Evolutionary conservation across 1,140 invertebrate species (phyloP), one percentile per base, ranked within the genome.

Genomic region (Aphis craccivora): DNA sequence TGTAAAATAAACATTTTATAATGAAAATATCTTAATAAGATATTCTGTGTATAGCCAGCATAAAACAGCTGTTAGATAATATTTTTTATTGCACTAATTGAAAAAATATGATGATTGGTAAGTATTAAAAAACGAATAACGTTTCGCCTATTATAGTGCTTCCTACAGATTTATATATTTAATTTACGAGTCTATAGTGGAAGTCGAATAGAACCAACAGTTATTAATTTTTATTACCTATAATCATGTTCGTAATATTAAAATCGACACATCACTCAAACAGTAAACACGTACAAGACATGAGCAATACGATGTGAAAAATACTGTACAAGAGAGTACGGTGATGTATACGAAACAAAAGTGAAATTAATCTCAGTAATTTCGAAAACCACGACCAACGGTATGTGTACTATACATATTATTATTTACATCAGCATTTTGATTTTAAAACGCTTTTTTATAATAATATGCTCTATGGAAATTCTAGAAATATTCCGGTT

Each of bases 81-180:
- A 22, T 76, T 76, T 76, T 76, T 14, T 76, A 76, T 20, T 76
- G 8, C 60, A 35, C n/a, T 76, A 76, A 76, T 76, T 76, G 60
- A 76, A 76, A 76, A n/a, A n/a, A n/a, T 18, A n/a, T 67, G 60
- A 67, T 67, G n/a, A 67, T n/a, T n/a, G 14, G 60, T n/a, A 76
- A 76, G 60, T 76, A 76, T 76, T 76, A 76, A 76, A 76, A 76
- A n/a, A 76, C 60, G 30, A 76, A n/a, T 76, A 76, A 76, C 60
- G 30, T 76, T 1, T 67, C n/a, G 60, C 14, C 11, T n/a, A 18
- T 18, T n/a, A 18, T 18, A 67, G 4, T 76, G n/a, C 30, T 30
- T 76, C n/a, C 2, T 76, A n/a, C 4, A n/a, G 30, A 76, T 76
- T 76, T n/a, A 18, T 76, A 76, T 76, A n/a, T n/a, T n/a, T 76